Percentiles rank a stretch among this genome's conserved stretches.
These are phyloP conservation scores for Ophion ellenae DNA, from an alignment of 2,888 invertebrate genomes.

Conservation along the genomic window DNA sequence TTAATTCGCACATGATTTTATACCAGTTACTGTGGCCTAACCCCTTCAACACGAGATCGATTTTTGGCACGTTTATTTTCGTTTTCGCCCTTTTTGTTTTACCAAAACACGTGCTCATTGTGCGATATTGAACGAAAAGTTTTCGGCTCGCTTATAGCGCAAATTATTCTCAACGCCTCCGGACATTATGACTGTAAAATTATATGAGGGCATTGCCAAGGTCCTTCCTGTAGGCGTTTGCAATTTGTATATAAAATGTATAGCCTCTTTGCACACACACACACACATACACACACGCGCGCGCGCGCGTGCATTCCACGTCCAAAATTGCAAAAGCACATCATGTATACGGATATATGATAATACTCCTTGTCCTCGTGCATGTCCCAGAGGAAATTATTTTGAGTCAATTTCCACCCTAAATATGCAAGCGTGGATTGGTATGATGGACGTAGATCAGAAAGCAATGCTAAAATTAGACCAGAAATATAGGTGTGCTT, in stretches of 20 bases:
- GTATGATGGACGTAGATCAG: no score
- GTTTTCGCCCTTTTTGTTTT: neutral
- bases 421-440: neutral
- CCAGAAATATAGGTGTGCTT: no score
- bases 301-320: neutral
- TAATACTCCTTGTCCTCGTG: neutral
- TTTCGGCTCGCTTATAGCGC: neutral
- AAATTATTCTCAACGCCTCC: slow-evolving; percentile 44
- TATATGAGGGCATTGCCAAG: slow-evolving; percentile 65
- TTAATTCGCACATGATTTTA: no score
- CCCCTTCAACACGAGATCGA: neutral
- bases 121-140: slow-evolving; percentile 11
- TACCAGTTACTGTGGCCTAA: no score
- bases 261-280: neutral
- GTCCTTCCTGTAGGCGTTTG: slow-evolving; percentile 55
- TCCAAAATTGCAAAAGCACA: neutral
- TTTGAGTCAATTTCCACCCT: neutral
- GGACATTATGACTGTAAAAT: slow-evolving; percentile 17
- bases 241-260: slow-evolving; percentile 48
- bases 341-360: neutral
- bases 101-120: neutral
- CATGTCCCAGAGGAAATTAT: no score
- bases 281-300: neutral
- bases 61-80: neutral
- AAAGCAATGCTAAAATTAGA: no score